Percentiles rank a stretch among this genome's conserved stretches.
Evolutionary conservation across 2,113 vertebrate species (phyloP).

Genomic region (Poeciliopsis prolifica): DNA sequence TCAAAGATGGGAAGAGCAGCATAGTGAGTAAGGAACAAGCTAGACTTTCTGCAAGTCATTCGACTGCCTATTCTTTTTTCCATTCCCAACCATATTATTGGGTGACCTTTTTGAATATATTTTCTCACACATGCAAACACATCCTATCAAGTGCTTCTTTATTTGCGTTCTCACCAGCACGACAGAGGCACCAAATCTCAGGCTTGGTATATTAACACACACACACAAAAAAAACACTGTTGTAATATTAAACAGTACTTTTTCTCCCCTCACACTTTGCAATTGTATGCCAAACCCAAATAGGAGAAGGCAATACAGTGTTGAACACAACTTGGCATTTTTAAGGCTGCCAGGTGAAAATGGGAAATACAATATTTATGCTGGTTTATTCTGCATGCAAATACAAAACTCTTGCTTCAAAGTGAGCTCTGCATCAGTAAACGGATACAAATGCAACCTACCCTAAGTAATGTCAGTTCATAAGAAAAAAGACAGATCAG

Average conservation of each 20-base stretch:
- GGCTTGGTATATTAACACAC: conserved; percentile 33
- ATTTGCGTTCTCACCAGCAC: conserved; percentile 39
- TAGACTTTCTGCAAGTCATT: conserved; percentile 21
- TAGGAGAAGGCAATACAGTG: neutral
- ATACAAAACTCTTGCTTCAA: neutral
- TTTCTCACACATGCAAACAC: conserved; percentile 48
- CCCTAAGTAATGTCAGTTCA: neutral
- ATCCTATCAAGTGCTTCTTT: conserved; percentile 39
- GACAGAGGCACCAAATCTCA: conserved; percentile 41
- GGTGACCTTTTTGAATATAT: conserved; percentile 49
- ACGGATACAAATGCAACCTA: neutral
- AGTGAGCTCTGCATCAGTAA: neutral
- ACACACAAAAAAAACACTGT: neutral
- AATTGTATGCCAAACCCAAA: neutral
- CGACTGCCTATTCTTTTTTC: conserved; percentile 18
- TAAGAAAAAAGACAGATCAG: neutral
- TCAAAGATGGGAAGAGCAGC: conserved; percentile 31
- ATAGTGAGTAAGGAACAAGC: conserved; percentile 32
- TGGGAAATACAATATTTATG: neutral
- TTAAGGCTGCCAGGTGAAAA: neutral
- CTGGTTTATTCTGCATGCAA: neutral
- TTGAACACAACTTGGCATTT: neutral
- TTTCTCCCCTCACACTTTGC: neutral
- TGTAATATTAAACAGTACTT: neutral
- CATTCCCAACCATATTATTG: conserved; percentile 37